phyloP scores from a whole-genome alignment of 2,797 vertebrate species.

The Eptatretus atami region DNA sequence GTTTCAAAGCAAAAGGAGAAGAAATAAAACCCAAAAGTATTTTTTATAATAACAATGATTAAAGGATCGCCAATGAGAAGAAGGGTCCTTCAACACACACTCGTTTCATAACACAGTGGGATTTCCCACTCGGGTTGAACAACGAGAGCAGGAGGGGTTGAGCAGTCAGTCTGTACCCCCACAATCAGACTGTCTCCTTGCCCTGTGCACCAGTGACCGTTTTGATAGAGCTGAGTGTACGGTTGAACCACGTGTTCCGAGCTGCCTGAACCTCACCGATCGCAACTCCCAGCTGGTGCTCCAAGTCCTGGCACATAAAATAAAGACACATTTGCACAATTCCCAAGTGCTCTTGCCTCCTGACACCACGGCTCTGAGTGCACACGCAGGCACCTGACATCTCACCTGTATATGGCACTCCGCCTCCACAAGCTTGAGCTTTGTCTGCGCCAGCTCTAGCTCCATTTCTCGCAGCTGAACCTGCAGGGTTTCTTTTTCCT shows the following conservation, averaged over 20 bases:
- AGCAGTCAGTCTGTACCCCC: slow-evolving; percentile 1
- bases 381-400: background rate
- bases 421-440: slow-evolving; percentile 79
- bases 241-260: slow-evolving; percentile 99
- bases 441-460: slow-evolving; percentile 83
- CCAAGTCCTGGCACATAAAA: slow-evolving; percentile 33
- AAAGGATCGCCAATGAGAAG: too few species aligned
- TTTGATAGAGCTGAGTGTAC: slow-evolving; percentile 92
- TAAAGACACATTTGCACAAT: slow-evolving; percentile 7
- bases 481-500: slow-evolving; percentile 66
- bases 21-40: too few species aligned
- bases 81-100: too few species aligned
- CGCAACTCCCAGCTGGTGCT: slow-evolving; percentile 75
- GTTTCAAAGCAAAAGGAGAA: too few species aligned
- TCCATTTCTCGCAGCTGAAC: slow-evolving; percentile 94
- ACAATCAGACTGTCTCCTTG: slow-evolving; percentile 62
- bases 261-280: slow-evolving; percentile 81
- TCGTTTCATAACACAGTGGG: too few species aligned
- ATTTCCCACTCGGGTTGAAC: too few species aligned
- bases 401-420: slow-evolving; percentile 94
- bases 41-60: too few species aligned
- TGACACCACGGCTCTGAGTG: background rate
- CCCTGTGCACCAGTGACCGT: slow-evolving; percentile 84
- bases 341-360: slow-evolving; percentile 7
- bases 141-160: too few species aligned